Evolutionary conservation across 2,888 invertebrate genomes (phyloP).

Genomic region (Boloria selene): DNA sequence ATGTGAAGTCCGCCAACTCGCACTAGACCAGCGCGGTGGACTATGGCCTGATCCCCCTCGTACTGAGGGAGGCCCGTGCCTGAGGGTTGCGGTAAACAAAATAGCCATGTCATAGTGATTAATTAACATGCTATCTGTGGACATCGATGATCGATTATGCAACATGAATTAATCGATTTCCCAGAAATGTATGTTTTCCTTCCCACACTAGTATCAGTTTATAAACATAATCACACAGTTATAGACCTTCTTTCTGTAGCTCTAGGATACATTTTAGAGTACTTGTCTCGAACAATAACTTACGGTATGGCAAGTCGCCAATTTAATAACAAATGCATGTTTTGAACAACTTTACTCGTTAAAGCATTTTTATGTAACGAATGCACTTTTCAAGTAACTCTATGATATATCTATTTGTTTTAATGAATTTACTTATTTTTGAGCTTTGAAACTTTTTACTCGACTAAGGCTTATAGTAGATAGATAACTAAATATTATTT

Average conservation of each 20-base stretch:
- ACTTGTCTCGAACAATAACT: conserved; percentile 7
- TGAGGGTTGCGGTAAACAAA: neutral
- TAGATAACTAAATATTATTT: too few species aligned
- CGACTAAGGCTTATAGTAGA: too few species aligned
- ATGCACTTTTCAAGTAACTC: neutral
- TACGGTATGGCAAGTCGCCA: conserved; percentile 19
- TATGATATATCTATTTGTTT: too few species aligned
- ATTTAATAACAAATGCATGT: conserved; percentile 23
- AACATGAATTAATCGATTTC: conserved; percentile 21
- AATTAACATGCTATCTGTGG: conserved; percentile 11
- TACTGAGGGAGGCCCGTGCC: too few species aligned
- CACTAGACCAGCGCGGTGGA: too few species aligned
- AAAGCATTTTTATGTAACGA: conserved; percentile 10
- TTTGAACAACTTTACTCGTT: conserved; percentile 9
- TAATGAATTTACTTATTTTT: too few species aligned
- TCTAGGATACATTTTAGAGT: neutral
- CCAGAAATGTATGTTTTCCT: conserved; percentile 18
- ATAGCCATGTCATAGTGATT: neutral
- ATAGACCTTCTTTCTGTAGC: neutral
- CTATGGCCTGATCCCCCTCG: too few species aligned
- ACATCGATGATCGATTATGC: conserved; percentile 10
- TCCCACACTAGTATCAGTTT: neutral
- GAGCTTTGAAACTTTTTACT: too few species aligned
- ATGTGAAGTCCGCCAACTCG: too few species aligned
- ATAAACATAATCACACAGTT: neutral